phyloP scores from a whole-genome alignment of 2,888 invertebrate species.

The Linhomoeus sp. region DNA sequence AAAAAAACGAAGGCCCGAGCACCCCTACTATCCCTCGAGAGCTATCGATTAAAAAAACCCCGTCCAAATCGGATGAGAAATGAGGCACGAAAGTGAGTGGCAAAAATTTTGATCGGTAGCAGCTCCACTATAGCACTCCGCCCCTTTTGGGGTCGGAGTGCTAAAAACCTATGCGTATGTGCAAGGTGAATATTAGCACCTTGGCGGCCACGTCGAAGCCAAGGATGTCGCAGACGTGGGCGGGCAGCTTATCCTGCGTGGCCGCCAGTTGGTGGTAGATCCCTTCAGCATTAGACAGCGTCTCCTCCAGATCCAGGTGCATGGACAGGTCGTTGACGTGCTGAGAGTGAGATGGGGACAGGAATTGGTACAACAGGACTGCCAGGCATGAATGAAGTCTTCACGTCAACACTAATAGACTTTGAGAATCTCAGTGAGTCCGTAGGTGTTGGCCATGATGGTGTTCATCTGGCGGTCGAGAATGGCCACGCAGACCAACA shows the following conservation, averaged over 20 bases:
- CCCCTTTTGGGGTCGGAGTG: no score
- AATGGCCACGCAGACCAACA: conserved; percentile 77
- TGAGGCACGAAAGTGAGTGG: no score
- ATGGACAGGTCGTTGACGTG: conserved; percentile 85
- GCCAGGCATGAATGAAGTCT: not conserved
- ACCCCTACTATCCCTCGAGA: no score
- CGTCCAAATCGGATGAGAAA: no score
- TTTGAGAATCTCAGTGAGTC: conserved; percentile 85
- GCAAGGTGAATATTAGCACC: no score
- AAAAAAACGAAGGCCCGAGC: no score
- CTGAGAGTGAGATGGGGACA: conserved; percentile 37
- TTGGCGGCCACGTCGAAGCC: conserved; percentile 8
- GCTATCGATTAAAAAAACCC: no score
- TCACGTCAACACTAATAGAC: conserved; percentile 30
- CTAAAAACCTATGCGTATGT: no score
- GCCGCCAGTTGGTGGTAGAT: conserved; percentile 60
- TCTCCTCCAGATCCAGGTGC: conserved; percentile 58
- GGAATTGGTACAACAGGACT: not conserved
- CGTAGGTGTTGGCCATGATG: conserved; percentile 74
- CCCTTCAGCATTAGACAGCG: conserved; percentile 66
- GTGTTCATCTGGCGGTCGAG: conserved; percentile 65
- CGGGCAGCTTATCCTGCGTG: conserved; percentile 20
- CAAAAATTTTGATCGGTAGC: no score
- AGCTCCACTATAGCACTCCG: no score
- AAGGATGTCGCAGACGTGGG: conserved; percentile 14